Conservation (phyloP, 2,113 vertebrate genomes). For the Eudyptes chrysolophus region DNA sequence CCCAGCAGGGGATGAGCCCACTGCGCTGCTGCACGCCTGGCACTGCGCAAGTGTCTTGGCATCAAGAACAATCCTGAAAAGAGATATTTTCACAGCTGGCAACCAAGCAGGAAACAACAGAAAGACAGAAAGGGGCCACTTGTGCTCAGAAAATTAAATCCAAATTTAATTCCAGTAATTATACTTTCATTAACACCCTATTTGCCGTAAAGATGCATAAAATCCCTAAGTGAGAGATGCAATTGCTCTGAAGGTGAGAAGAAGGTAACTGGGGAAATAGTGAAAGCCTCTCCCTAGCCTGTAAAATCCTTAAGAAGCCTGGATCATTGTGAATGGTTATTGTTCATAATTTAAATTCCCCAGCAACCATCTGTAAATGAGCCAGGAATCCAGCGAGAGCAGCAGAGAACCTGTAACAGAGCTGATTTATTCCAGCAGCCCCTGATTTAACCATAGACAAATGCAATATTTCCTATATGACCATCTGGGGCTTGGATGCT, state of each 20-base stretch:
- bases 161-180: slow-evolving; percentile 33
- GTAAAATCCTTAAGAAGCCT: neutral
- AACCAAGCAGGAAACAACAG: slow-evolving; percentile 11
- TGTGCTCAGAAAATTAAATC: slow-evolving; percentile 29
- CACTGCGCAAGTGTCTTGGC: neutral
- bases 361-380: neutral
- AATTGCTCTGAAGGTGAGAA: neutral
- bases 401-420: neutral
- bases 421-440: neutral
- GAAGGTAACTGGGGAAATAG: neutral
- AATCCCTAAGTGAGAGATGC: neutral
- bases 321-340: neutral
- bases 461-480: neutral
- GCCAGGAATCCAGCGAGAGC: neutral
- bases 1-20: neutral
- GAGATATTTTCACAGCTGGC: slow-evolving; percentile 8
- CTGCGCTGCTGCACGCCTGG: neutral
- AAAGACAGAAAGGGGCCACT: slow-evolving; percentile 12
- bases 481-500: neutral
- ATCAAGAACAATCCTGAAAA: neutral
- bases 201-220: slow-evolving; percentile 4
- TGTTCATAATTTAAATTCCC: neutral
- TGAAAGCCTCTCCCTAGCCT: neutral
- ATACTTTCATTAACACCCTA: neutral
- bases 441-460: neutral